Evolutionary conservation across 2,113 vertebrate genomes (phyloP), one percentile per base, ranked within the genome.

Genomic region (Nerophis lumbriciformis): DNA sequence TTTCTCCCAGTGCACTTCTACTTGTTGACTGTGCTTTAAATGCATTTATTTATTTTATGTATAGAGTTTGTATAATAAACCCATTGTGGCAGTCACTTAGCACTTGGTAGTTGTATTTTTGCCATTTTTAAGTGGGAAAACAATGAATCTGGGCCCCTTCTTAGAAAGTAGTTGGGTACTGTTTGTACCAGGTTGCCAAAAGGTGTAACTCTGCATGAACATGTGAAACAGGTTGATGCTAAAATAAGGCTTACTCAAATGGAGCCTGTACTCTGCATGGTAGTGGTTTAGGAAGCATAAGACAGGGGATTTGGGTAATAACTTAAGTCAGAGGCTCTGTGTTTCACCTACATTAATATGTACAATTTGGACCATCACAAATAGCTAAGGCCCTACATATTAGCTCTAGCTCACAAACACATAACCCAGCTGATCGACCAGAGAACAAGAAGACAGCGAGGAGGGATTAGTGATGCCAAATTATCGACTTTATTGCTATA

Each of bases 151-250:
- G 42, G 10, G 54, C 63, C 47, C 6, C 42, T 45, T 44, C 56
- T 7, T 8, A 59, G 9, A 38, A 63, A 68, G 68, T 28, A 28
- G 2, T 28, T 28, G 28, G 4, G 28, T 52, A 74, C 75, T 70
- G 55, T 76, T 77, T 80, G 77, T 84, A 74, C 75, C 68, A 47
- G 55, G 51, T 47, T 52, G 36, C 59, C 56, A 57, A 53, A 63
- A 75, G 71, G 73, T 63, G 75, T 68, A 73, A 82, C 71, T 71
- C 59, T 63, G 44, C 68, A 71, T 68, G 50, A 72, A 78, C 66
- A 69, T 82, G 71, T 72, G 72, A 82, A 61, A 69, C 64, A 65
- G 49, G 47, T 71, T 63, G 51, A 19, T 59, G 50, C 59, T 64
- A 60, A 62, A 81, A 72, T 58, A 65, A 52, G 53, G 49, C 50